Evolutionary conservation across 2,113 vertebrate genomes (phyloP).

Genomic region (Petaurus breviceps): DNA sequence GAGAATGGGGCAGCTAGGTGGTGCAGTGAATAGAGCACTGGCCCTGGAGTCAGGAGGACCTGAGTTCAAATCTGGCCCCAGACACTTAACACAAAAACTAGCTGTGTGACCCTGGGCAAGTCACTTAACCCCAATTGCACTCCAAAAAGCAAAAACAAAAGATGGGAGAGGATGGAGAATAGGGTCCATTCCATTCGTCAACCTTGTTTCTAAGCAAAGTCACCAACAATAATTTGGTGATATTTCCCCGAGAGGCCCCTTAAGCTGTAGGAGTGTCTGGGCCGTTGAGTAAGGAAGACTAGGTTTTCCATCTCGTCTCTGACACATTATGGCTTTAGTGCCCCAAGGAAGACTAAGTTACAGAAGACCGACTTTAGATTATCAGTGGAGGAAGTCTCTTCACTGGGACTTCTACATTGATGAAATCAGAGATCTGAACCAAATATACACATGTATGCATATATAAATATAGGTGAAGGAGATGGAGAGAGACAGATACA

Average conservation of each 20-base stretch:
- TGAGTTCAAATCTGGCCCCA: too few species aligned
- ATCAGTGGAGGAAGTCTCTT: not conserved
- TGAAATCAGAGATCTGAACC: not conserved
- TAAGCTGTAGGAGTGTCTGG: too few species aligned
- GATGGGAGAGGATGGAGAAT: not conserved
- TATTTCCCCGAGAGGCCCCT: not conserved
- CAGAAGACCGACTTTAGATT: not conserved
- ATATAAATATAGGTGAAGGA: not conserved
- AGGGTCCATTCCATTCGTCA: not conserved
- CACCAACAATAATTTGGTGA: not conserved
- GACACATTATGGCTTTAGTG: too few species aligned
- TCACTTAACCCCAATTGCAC: too few species aligned
- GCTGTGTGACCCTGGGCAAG: too few species aligned
- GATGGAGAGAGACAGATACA: too few species aligned
- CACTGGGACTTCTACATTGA: not conserved
- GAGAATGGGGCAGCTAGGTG: too few species aligned
- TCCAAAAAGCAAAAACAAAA: too few species aligned
- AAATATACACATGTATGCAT: not conserved
- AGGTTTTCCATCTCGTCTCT: not conserved
- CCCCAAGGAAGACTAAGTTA: not conserved
- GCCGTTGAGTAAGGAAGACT: too few species aligned
- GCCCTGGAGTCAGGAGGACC: too few species aligned
- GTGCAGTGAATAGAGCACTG: too few species aligned
- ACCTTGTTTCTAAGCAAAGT: not conserved
- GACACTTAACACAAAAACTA: too few species aligned